These are phyloP conservation scores for Zaprionus camerounensis DNA, from an alignment of 1,140 invertebrate genomes.

Conservation along the genomic window DNA sequence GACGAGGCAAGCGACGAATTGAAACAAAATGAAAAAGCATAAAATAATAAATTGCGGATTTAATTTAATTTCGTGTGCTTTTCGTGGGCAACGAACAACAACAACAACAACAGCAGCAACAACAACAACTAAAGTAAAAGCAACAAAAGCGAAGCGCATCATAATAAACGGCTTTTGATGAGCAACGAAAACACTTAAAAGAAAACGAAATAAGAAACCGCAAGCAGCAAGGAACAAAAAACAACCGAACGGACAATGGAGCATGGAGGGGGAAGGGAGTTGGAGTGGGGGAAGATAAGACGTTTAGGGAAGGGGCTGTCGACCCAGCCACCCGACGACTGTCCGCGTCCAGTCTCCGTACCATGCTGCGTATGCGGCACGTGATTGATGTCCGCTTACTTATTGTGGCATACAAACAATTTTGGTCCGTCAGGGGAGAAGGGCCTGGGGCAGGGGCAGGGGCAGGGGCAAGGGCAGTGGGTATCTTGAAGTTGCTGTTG, in stretches of 20 bases:
- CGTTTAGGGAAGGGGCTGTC: too few relatives aligned
- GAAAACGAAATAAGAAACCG: slow-evolving; percentile 32
- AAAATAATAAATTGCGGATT: slow-evolving; percentile 77
- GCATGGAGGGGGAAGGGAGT: neutral
- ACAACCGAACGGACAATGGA: slow-evolving; percentile 7
- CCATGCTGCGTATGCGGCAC: slow-evolving; percentile 44
- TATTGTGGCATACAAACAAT: slow-evolving; percentile 34
- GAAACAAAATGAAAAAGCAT: slow-evolving; percentile 64
- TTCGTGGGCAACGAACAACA: slow-evolving; percentile 8
- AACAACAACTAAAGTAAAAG: slow-evolving; percentile 12
- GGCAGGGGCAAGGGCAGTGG: neutral
- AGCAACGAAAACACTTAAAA: slow-evolving; percentile 49
- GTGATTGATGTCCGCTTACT: slow-evolving; percentile 70
- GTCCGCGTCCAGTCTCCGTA: neutral
- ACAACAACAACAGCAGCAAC: neutral
- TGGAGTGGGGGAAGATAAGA: neutral
- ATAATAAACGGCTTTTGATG: slow-evolving; percentile 79
- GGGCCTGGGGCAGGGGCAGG: neutral
- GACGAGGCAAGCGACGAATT: slow-evolving; percentile 22
- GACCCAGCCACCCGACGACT: neutral
- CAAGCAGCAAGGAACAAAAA: slow-evolving; percentile 23
- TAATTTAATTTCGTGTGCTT: slow-evolving; percentile 70
- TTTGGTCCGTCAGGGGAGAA: neutral
- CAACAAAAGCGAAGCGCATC: slow-evolving; percentile 58
- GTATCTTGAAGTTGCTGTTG: neutral